Conservation (phyloP, 1,140 invertebrate genomes). For the Bradysia coprophila region DNA sequence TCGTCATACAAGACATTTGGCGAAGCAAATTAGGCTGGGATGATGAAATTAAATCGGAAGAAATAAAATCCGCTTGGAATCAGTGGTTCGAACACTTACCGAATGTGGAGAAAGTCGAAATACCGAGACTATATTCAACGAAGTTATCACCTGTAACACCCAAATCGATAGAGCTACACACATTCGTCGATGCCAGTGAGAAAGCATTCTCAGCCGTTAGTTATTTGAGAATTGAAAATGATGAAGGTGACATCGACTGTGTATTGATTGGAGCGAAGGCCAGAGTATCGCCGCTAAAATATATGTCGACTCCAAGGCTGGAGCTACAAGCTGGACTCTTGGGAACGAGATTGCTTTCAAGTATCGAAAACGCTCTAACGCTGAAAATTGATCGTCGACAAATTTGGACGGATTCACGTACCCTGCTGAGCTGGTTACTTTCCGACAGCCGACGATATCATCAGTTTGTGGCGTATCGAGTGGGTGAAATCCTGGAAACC, state of each 20-base stretch:
- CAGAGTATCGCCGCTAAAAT: slow-evolving; percentile 17
- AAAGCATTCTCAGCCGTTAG: not conserved
- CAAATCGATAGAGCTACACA: slow-evolving; percentile 1
- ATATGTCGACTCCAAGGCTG: slow-evolving; percentile 18
- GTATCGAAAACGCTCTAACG: not conserved
- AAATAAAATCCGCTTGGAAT: too few species aligned
- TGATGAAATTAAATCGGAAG: slow-evolving; percentile 1
- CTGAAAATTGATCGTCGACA: not conserved
- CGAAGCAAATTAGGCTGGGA: slow-evolving; percentile 9
- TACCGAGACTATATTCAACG: slow-evolving; percentile 8
- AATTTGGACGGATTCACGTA: slow-evolving; percentile 9
- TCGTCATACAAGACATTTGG: slow-evolving; percentile 10
- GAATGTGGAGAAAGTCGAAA: slow-evolving; percentile 8
- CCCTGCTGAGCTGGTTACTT: slow-evolving; percentile 10
- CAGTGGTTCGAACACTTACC: slow-evolving; percentile 5
- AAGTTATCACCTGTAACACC: not conserved
- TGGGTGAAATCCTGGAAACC: too few species aligned
- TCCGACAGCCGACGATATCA: slow-evolving; percentile 8
- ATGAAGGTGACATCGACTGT: not conserved
- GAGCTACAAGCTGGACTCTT: slow-evolving; percentile 23
- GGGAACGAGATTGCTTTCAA: slow-evolving; percentile 10
- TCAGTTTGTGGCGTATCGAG: slow-evolving; percentile 6
- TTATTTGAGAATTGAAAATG: slow-evolving; percentile 1
- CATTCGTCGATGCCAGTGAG: slow-evolving; percentile 5
- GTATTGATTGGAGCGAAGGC: slow-evolving; percentile 10